Percentiles rank a stretch among this genome's conserved stretches.
These are phyloP conservation scores for Sycophila texana DNA, from an alignment of 2,888 invertebrate species.

Conservation along the genomic window DNA sequence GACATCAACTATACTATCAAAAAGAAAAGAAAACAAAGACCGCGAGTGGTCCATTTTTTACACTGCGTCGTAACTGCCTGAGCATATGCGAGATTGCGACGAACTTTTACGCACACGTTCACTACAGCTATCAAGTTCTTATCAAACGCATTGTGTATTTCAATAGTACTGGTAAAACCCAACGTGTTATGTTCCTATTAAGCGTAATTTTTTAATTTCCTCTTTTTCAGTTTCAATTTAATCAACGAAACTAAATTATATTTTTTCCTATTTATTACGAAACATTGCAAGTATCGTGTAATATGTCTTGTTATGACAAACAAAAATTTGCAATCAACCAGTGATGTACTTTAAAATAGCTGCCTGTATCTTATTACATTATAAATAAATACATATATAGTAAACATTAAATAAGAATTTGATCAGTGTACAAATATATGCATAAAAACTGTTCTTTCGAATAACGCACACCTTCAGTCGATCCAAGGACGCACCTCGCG, in stretches of 20 bases:
- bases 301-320: too few species aligned
- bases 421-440: constrained; percentile 12
- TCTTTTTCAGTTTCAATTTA: too few species aligned
- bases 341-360: too few species aligned
- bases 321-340: too few species aligned
- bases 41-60: neutral
- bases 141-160: constrained; percentile 11
- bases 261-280: too few species aligned
- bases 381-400: neutral
- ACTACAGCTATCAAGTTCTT: constrained; percentile 20
- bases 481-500: too few species aligned
- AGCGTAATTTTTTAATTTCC: too few species aligned
- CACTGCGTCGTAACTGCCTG: constrained; percentile 36
- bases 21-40: constrained; percentile 28
- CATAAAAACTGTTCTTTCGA: constrained; percentile 11
- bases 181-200: neutral
- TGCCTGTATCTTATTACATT: neutral
- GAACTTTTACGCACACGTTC: constrained; percentile 18
- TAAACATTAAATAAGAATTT: neutral
- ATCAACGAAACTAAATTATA: too few species aligned
- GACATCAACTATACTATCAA: constrained; percentile 30
- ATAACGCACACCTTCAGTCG: neutral
- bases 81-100: constrained; percentile 11
- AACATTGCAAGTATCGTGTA: too few species aligned
- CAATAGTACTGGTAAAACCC: neutral